Evolutionary conservation across 2,888 invertebrate species (phyloP), one percentile per base, ranked within the genome.

Genomic region (Aricia artaxerxes): DNA sequence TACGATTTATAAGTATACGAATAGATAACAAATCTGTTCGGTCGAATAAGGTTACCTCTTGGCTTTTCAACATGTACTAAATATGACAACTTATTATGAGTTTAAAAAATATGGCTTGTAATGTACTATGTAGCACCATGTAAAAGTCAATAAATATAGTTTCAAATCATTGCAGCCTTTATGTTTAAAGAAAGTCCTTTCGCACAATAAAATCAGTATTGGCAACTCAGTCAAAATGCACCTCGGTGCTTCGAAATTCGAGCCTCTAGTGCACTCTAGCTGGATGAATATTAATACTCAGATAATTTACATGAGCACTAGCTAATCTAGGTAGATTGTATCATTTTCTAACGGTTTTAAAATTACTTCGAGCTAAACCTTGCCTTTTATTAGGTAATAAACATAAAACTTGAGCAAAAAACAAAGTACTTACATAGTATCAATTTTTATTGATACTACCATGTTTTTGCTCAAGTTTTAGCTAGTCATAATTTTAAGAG

Each of bases 281-380:
- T 69, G 35, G 38, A 69, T 69, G 69, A 35, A 69, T 69, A 69
- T 38, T 69, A 38, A 69, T 38, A 38, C 69, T 69, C 38, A 69
- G 69, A 69, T 69, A 16, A 69, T 69, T 69, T 69, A 69, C 69
- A 69, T 38, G 69, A 69, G 16, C 69, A 69, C 69, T 69, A 69
- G 69, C 1, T 16, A 69, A 69, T 69, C 35, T 69, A 5, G 69
- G 13, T 35, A 69, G 35, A 69, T 69, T 35, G 31, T 69, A 69
- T 9, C 35, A 69, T 38, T 69, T 69, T 69, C 69, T 69, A 69
- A 69, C 35, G 13, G 38, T 69, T 69, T 69, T 38, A 5, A 38
- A 69, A 69, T 69, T 69, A 69, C 35, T 35, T 38, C 13, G 5
- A 5, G 16, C 5, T 64, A 64, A 61, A 31, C 13, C 57, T 57